phyloP scores from a whole-genome alignment of 2,113 vertebrate genomes.

The Poeciliopsis turrubarensis region DNA sequence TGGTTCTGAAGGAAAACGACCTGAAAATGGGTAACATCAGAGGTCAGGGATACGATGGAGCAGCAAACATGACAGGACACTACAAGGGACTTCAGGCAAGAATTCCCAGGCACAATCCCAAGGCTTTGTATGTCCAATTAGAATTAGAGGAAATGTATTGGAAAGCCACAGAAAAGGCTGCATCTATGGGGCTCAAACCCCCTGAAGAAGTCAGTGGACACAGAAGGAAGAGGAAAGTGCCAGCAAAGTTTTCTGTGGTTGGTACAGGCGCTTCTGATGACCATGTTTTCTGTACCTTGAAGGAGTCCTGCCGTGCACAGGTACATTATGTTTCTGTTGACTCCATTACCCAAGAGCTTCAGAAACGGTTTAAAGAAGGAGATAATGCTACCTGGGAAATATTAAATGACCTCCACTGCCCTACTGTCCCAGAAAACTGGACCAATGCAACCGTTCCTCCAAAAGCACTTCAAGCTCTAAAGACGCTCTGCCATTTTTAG shows the following conservation, averaged over 20 bases:
- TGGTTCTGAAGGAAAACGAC: neutral
- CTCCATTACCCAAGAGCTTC: neutral
- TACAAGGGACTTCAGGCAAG: constrained; percentile 1
- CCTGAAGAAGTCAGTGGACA: neutral
- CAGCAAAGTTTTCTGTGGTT: neutral
- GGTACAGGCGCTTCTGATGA: neutral
- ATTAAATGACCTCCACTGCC: constrained; percentile 4
- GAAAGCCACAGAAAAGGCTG: neutral
- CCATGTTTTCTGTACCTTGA: neutral
- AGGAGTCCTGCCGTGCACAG: neutral
- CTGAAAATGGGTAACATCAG: neutral
- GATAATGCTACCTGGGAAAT: neutral
- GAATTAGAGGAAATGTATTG: neutral
- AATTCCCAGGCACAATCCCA: neutral
- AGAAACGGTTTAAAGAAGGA: neutral
- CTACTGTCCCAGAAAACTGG: neutral
- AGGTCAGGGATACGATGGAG: neutral
- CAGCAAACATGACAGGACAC: neutral
- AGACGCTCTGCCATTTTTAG: neutral
- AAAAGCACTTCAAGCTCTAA: neutral
- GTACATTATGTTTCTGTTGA: neutral
- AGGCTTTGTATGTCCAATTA: neutral
- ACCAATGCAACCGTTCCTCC: neutral
- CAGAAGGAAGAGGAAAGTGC: neutral
- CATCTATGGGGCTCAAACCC: neutral